A percentile compares a stretch with the other conserved stretches of the same genome.
Evolutionary conservation across 2,888 invertebrate species (phyloP).

Genomic region (Brenthis hecate): DNA sequence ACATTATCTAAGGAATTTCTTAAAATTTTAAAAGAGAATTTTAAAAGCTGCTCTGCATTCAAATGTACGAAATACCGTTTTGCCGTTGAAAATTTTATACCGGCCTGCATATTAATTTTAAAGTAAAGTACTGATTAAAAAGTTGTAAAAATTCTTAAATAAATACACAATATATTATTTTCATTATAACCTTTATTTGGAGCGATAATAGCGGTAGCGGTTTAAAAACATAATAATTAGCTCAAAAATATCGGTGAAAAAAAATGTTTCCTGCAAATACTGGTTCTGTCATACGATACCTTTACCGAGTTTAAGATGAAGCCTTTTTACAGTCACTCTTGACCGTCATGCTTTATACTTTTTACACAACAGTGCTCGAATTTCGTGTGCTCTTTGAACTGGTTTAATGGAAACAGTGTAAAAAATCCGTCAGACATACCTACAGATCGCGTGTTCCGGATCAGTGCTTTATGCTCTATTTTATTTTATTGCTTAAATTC

Average conservation of each 20-base stretch:
- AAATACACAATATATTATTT: constrained; percentile 28
- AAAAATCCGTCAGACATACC: constrained; percentile 61
- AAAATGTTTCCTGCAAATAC: constrained; percentile 38
- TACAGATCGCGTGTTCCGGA: constrained; percentile 62
- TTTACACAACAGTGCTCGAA: constrained; percentile 58
- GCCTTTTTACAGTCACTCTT: constrained; percentile 42
- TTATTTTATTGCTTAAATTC: constrained; percentile 57
- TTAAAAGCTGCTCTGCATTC: constrained; percentile 1
- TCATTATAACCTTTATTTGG: constrained; percentile 34
- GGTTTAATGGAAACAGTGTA: constrained; percentile 65
- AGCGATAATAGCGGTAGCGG: constrained; percentile 38
- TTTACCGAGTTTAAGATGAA: constrained; percentile 37
- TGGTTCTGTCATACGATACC: constrained; percentile 41
- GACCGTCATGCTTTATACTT: constrained; percentile 45
- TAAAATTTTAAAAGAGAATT: neutral
- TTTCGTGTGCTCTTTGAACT: constrained; percentile 76
- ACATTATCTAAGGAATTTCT: neutral
- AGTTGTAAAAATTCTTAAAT: constrained; percentile 27
- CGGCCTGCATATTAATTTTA: constrained; percentile 17
- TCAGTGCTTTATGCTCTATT: constrained; percentile 59
- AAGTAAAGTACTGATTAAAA: constrained; percentile 26
- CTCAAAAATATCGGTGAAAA: constrained; percentile 34
- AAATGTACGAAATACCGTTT: constrained; percentile 13
- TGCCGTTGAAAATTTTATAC: constrained; percentile 2
- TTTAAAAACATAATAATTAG: constrained; percentile 39